Percentiles rank a stretch among this genome's conserved stretches.
Conservation (phyloP, 2,888 invertebrate species). For the Odontocolon sp. region DNA sequence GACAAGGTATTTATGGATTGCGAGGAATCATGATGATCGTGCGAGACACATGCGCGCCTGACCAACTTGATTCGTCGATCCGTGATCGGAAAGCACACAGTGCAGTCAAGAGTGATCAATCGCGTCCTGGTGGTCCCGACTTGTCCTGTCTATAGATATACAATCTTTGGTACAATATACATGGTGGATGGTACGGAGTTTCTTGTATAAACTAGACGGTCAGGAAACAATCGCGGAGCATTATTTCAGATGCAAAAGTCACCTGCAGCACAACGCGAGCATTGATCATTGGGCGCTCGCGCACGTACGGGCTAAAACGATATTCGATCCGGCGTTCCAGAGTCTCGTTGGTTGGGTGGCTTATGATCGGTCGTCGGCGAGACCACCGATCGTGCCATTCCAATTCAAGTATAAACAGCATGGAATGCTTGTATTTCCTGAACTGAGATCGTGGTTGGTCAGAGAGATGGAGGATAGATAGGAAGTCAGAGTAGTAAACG, state of each 20-base stretch:
- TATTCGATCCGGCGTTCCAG: slow-evolving; percentile 42
- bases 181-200: neutral
- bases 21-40: slow-evolving; percentile 27
- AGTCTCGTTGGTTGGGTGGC: slow-evolving; percentile 13
- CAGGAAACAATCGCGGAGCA: slow-evolving; percentile 53
- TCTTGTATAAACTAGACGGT: slow-evolving; percentile 19
- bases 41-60: slow-evolving; percentile 14
- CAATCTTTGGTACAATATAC: neutral
- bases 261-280: slow-evolving; percentile 54
- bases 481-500: slow-evolving; percentile 16
- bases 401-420: slow-evolving; percentile 60
- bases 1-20: slow-evolving; percentile 53
- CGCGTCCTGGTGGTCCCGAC: slow-evolving; percentile 46
- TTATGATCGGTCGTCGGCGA: slow-evolving; percentile 19
- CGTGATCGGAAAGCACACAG: slow-evolving; percentile 30
- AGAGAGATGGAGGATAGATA: slow-evolving; percentile 35
- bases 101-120: slow-evolving; percentile 51
- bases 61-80: slow-evolving; percentile 28
- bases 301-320: slow-evolving; percentile 8
- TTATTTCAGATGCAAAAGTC: slow-evolving; percentile 60
- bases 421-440: slow-evolving; percentile 59
- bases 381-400: slow-evolving; percentile 60
- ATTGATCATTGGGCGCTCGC: slow-evolving; percentile 50
- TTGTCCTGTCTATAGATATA: neutral
- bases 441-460: slow-evolving; percentile 46